A percentile compares a stretch with the other conserved stretches of the same genome.
Evolutionary conservation across 2,113 vertebrate genomes (phyloP).

Genomic region (Epinephelus moara): DNA sequence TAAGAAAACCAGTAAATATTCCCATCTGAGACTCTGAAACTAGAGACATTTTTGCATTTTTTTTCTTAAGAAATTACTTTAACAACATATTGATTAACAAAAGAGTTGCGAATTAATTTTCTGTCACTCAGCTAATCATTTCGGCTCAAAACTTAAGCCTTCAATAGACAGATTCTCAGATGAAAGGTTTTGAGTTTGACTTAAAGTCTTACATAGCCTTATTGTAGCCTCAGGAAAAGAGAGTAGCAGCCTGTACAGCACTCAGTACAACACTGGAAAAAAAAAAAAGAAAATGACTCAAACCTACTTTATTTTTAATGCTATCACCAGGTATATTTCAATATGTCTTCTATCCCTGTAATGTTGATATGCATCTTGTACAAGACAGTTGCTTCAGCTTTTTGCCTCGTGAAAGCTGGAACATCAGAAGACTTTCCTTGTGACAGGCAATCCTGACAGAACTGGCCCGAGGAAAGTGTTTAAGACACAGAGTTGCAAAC

Average conservation of each 20-base stretch:
- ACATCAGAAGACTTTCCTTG: conserved; percentile 19
- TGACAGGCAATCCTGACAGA: conserved; percentile 36
- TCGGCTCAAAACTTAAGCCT: neutral
- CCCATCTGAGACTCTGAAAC: neutral
- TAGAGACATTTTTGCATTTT: neutral
- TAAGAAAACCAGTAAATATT: neutral
- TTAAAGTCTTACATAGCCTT: neutral
- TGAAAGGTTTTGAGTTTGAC: neutral
- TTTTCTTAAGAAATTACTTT: neutral
- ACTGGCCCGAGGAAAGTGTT: conserved; percentile 33
- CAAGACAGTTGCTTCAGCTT: neutral
- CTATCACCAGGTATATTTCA: conserved; percentile 14
- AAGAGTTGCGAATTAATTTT: too few species aligned
- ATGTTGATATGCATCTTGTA: neutral
- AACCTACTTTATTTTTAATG: neutral
- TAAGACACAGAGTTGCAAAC: conserved; percentile 28
- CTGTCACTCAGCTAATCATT: neutral
- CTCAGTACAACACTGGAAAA: neutral
- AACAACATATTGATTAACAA: too few species aligned
- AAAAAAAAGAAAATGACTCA: neutral
- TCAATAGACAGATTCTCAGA: neutral
- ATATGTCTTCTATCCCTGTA: neutral
- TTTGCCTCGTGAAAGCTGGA: conserved; percentile 7
- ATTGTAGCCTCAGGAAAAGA: neutral
- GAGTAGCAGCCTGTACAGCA: neutral